Conservation (phyloP, 2,888 invertebrate species). For the Habroteleia sp. region DNA sequence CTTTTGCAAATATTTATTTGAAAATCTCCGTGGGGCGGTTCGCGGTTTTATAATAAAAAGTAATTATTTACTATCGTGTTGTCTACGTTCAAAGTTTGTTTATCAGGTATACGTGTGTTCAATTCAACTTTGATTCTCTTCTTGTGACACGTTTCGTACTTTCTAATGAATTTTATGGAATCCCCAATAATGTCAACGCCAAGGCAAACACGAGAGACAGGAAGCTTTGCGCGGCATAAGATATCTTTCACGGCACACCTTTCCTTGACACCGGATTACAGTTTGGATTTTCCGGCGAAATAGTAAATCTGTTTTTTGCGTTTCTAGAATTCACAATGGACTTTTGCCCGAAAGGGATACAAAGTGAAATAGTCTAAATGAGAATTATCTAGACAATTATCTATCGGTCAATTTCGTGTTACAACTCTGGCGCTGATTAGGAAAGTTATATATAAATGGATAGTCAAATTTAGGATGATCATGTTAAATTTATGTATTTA, state of each 20-base stretch:
- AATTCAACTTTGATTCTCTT: conserved; percentile 16
- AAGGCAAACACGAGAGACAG: conserved; percentile 39
- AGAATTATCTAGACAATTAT: no score
- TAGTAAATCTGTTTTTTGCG: conserved; percentile 43
- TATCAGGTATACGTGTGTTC: conserved; percentile 8
- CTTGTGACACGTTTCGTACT: conserved; percentile 43
- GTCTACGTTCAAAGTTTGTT: conserved; percentile 7
- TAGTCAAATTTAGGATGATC: no score
- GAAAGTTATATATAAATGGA: no score
- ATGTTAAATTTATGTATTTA: no score
- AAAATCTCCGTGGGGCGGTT: no score
- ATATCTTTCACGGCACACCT: conserved; percentile 52
- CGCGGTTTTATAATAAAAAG: no score
- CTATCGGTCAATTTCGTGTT: no score
- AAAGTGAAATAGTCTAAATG: conserved; percentile 5
- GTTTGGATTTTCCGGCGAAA: conserved; percentile 45
- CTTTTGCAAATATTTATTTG: no score
- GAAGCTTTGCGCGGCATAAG: conserved; percentile 41
- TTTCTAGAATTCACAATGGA: conserved; percentile 36
- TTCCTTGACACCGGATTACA: conserved; percentile 52
- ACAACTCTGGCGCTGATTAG: no score
- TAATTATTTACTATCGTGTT: conserved; percentile 13
- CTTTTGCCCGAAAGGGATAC: neutral
- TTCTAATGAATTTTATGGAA: conserved; percentile 57
- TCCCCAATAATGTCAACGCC: conserved; percentile 56